phyloP scores from a whole-genome alignment of 2,797 vertebrate species.

The Aeoliscus strigatus region DNA sequence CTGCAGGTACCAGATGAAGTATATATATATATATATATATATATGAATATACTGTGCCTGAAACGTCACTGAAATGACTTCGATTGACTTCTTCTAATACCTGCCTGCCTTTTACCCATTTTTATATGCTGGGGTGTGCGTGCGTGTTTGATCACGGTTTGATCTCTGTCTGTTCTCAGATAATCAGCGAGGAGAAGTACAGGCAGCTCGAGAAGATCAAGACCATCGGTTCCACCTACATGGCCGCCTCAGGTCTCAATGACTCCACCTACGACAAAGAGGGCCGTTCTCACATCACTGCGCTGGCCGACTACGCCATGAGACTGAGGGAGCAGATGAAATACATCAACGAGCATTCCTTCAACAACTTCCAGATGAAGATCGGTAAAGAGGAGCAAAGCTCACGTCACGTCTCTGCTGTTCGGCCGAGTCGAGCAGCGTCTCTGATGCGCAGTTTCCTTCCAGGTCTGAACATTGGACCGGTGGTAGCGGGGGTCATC shows the following conservation, averaged over 20 bases:
- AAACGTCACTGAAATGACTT: too few relatives aligned
- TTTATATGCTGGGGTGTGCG: too few relatives aligned
- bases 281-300: conserved; percentile 85
- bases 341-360: conserved; percentile 95
- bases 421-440: too few relatives aligned
- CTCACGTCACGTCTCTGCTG: too few relatives aligned
- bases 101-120: too few relatives aligned
- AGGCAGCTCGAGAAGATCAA: conserved; percentile 96
- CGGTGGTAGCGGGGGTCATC: conserved; percentile 91
- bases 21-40: too few relatives aligned
- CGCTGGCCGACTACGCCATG: conserved; percentile 93
- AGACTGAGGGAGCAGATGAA: conserved; percentile 95
- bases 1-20: too few relatives aligned
- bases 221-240: conserved; percentile 94
- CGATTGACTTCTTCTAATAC: too few relatives aligned
- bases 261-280: conserved; percentile 92
- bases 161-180: conserved; percentile 75
- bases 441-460: too few relatives aligned
- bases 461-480: conserved; percentile 89
- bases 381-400: conserved; percentile 83
- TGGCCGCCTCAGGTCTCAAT: conserved; percentile 91
- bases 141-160: too few relatives aligned
- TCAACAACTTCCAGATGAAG: conserved; percentile 99
- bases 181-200: conserved; percentile 91
- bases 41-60: too few relatives aligned